Evolutionary conservation across 2,113 vertebrate genomes (phyloP).

Genomic region (Hucho hucho): DNA sequence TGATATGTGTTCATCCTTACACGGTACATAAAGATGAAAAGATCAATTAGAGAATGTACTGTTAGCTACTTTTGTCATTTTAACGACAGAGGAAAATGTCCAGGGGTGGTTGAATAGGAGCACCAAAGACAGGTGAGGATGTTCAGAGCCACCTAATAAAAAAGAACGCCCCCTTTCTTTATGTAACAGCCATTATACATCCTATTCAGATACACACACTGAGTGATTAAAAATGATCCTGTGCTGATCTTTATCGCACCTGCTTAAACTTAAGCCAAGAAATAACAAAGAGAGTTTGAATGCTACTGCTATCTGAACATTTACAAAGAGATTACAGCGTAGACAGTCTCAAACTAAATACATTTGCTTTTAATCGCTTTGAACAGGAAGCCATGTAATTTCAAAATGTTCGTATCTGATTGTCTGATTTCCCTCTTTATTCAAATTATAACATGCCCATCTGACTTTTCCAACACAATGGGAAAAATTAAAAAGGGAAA

Average conservation of each 20-base stretch:
- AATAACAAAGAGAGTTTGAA: slow-evolving; percentile 76
- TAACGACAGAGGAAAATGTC: slow-evolving; percentile 67
- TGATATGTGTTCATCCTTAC: slow-evolving; percentile 60
- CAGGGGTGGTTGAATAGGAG: slow-evolving; percentile 70
- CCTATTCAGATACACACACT: slow-evolving; percentile 72
- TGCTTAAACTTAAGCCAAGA: slow-evolving; percentile 76
- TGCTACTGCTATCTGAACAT: slow-evolving; percentile 68
- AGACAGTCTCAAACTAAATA: slow-evolving; percentile 79
- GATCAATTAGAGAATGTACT: slow-evolving; percentile 71
- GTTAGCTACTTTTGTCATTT: slow-evolving; percentile 69
- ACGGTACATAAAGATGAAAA: slow-evolving; percentile 60
- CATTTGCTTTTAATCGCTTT: slow-evolving; percentile 79
- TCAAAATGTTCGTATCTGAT: slow-evolving; percentile 77
- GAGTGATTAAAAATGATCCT: slow-evolving; percentile 80
- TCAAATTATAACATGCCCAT: slow-evolving; percentile 82
- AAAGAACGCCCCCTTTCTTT: slow-evolving; percentile 57
- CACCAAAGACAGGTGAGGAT: slow-evolving; percentile 72
- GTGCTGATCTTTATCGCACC: slow-evolving; percentile 74
- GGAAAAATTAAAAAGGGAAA: slow-evolving; percentile 79
- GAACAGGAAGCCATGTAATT: slow-evolving; percentile 79
- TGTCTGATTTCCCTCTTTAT: slow-evolving; percentile 79
- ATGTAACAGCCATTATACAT: slow-evolving; percentile 70
- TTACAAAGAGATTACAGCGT: slow-evolving; percentile 77
- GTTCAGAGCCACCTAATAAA: slow-evolving; percentile 75
- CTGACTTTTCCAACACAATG: slow-evolving; percentile 78